phyloP scores from a whole-genome alignment of 2,797 vertebrate genomes.

The Apogon hyalosoma region DNA sequence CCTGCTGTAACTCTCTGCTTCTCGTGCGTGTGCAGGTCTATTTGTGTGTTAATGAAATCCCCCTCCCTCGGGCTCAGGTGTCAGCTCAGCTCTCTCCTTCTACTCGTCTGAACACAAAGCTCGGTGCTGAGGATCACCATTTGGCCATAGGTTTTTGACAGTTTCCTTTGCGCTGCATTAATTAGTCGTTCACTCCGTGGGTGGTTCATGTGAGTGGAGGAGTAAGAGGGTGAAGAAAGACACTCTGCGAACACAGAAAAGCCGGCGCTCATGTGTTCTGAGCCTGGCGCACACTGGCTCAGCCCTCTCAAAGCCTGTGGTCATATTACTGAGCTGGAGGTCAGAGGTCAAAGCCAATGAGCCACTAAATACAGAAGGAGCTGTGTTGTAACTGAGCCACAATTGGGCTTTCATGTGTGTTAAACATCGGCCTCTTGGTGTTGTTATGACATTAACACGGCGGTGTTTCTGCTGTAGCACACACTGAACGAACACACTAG shows the following conservation, averaged over 20 bases:
- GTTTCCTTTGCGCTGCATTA: conserved; percentile 54
- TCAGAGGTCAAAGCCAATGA: conserved; percentile 69
- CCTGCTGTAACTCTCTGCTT: too few relatives aligned
- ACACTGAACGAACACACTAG: conserved; percentile 3
- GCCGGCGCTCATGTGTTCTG: conserved; percentile 10
- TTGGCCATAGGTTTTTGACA: conserved; percentile 41
- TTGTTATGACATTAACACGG: conserved; percentile 32
- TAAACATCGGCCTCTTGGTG: conserved; percentile 38
- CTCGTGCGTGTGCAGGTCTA: too few relatives aligned
- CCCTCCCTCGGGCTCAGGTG: conserved; percentile 56
- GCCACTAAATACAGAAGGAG: conserved; percentile 56
- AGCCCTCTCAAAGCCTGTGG: conserved; percentile 46
- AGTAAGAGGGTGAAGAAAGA: not conserved
- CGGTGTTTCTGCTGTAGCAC: conserved; percentile 5
- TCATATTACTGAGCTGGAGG: conserved; percentile 57
- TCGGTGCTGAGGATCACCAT: conserved; percentile 41
- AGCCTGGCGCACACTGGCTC: conserved; percentile 35
- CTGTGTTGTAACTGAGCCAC: conserved; percentile 56
- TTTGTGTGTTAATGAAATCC: conserved; percentile 28
- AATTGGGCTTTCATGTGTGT: conserved; percentile 33
- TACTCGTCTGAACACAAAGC: conserved; percentile 40
- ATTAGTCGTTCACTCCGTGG: conserved; percentile 35
- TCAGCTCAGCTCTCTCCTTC: conserved; percentile 38
- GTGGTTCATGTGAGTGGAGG: conserved; percentile 2
- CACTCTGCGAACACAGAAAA: conserved; percentile 17